Evolutionary conservation across 2,888 invertebrate species (phyloP), one percentile per base, ranked within the genome.

Genomic region (Nomada lathburiana): DNA sequence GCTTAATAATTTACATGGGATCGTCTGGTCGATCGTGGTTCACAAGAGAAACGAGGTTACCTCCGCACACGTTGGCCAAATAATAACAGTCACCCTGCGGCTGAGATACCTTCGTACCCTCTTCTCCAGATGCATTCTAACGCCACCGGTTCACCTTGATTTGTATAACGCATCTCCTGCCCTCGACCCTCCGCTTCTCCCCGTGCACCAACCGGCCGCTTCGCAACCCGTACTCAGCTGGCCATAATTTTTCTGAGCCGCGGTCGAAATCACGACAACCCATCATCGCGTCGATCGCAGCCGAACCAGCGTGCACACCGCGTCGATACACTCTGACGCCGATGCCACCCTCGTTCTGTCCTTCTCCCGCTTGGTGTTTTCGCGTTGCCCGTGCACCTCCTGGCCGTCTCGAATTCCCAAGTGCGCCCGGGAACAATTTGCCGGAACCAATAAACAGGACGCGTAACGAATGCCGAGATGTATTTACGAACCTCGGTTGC

Each of bases 171-270:
- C 55, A 47, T 70, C 62, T 44, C 42, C 26, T 9, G 23, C 50
- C 2, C 18, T n/a, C 44, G n/a, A 16, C 26, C 23, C 36, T 53
- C 59, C 36, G 18, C 23, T 47, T 53, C 70, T 13, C 68, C 13
- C 52, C 59, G 44, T 50, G 69, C 62, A 63, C 78, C 71, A 70
- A 75, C 75, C 57, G 64, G 63, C 60, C 59, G 63, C 71, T 55
- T 55, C 72, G 86, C 78, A 87, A 86, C 87, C 88, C 82, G 78
- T 87, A 86, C 84, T 88, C 87, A 88, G 69, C 78, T 60, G 88
- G 84, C 69, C 84, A 88, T 87, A 87, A 87, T 88, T 87, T 88
- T 86, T 84, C 76, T 42, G 76, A 60, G 64, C 76, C 82, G 76
- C 36, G 29, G 59, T 81, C 80, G 69, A 88, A 88, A 88, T 84